Base-by-base conservation (phyloP, 2,888 invertebrate species). In the Macrosoma leucophasiata region DNA sequence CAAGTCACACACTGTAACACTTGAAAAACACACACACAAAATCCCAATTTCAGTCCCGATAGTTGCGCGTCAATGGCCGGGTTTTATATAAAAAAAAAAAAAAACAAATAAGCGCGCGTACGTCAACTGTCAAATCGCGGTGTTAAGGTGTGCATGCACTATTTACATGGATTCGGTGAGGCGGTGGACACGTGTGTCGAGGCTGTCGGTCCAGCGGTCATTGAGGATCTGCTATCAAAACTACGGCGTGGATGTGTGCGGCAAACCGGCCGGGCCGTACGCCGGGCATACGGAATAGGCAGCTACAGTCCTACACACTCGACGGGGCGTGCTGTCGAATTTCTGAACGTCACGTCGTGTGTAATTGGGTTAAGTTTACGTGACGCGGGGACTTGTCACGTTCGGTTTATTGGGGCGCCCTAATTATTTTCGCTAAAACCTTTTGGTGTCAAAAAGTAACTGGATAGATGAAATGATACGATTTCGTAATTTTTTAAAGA, bases 161-260 rank as follows among this genome's bases (percentile, higher is more conserved):
- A 71, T 76, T 73, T 69, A 71, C 72, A 76, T 76, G 74, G 74
- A 69, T 76, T 71, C 60, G 65, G 65, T 55, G 52, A 55, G 49
- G 51, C 55, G 53, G 55, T 52, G 58, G 59, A 78, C 86, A 85
- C 87, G 87, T 87, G 87, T 86, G 85, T 69, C 79, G 76, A 64
- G 81, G 71, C 78, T 75, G 81, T 84, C 86, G 86, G 87, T 86
- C 87, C 85, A 86, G 85, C 87, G 87, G 88, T 87, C 88, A 88
- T 88, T 88, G 88, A 87, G 72, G 69, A 68, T 72, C 69, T 64
- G 72, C 70, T 71, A 67, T 72, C 75, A 70, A 67, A 70, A 70
- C 70, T 74, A 69, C 66, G 62, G 65, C 52, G 45, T 52, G 62
- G 50, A 61, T 70, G 68, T 69, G 68, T 78, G 78, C 75, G 78